phyloP scores from a whole-genome alignment of 1,140 invertebrate genomes.

The Drosophila quadrilineata region DNA sequence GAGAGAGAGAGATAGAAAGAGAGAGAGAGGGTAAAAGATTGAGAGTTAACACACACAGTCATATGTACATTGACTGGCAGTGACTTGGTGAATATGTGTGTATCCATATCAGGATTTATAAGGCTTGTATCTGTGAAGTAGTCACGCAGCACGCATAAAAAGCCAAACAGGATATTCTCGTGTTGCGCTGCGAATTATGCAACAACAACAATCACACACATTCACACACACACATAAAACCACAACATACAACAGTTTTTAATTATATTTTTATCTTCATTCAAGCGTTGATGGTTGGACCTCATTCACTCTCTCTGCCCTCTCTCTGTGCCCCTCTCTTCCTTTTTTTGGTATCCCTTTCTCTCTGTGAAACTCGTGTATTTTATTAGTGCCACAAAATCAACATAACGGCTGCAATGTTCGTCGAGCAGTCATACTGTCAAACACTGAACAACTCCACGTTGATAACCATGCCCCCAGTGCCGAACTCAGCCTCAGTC shows the following conservation, averaged over 20 bases:
- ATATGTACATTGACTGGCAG: constrained; percentile 12
- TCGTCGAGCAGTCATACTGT: neutral
- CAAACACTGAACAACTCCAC: neutral
- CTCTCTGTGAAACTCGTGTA: too few relatives aligned
- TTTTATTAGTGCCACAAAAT: constrained; percentile 59
- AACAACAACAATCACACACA: constrained; percentile 3
- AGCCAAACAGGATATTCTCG: constrained; percentile 55
- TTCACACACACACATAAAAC: neutral
- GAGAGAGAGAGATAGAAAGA: too few relatives aligned
- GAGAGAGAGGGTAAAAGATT: too few relatives aligned
- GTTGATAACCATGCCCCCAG: too few relatives aligned
- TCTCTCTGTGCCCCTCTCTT: too few relatives aligned
- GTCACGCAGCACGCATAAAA: constrained; percentile 72
- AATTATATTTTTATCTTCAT: constrained; percentile 74
- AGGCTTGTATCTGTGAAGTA: constrained; percentile 42
- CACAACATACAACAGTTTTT: constrained; percentile 53
- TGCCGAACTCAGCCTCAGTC: constrained; percentile 8
- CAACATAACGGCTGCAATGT: constrained; percentile 30
- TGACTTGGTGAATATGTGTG: constrained; percentile 15
- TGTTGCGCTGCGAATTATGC: constrained; percentile 55
- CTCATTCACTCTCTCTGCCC: too few relatives aligned
- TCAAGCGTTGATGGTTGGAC: constrained; percentile 43
- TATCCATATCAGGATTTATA: constrained; percentile 42
- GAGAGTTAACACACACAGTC: constrained; percentile 26
- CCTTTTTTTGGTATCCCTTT: too few relatives aligned